Evolutionary conservation across 2,113 vertebrate species (phyloP).

Genomic region (Sinosuthora webbiana): DNA sequence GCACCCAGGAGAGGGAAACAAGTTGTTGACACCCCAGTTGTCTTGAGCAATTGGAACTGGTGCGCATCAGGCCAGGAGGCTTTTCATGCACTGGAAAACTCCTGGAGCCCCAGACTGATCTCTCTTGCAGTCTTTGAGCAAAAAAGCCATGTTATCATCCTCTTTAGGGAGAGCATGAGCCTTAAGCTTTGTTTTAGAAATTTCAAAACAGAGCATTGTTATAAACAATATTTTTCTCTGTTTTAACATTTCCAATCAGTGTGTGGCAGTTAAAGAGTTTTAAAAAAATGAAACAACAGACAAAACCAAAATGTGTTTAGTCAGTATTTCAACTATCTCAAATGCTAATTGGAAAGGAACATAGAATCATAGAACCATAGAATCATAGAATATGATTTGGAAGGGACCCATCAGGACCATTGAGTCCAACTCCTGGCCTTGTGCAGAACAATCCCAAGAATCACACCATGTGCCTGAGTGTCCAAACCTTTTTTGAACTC

Average conservation of each 20-base stretch:
- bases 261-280: background rate
- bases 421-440: rapidly evolving
- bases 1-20: background rate
- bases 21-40: background rate
- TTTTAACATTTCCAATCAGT: background rate
- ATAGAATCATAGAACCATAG: background rate
- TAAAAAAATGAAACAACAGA: background rate
- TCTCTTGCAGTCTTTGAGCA: background rate
- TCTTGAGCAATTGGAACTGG: background rate
- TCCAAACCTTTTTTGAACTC: background rate
- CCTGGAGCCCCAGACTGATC: background rate
- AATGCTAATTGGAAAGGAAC: background rate
- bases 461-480: background rate
- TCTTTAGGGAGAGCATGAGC: background rate
- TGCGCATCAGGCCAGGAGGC: background rate
- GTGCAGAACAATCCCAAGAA: background rate
- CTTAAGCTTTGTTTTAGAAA: background rate
- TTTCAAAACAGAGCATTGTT: background rate
- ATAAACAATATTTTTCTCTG: background rate
- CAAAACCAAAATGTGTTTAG: background rate
- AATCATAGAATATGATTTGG: background rate
- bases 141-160: background rate
- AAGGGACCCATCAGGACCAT: background rate
- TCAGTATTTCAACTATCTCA: background rate
- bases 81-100: background rate